These are phyloP conservation scores for Lemur catta DNA, from an alignment of 2,797 vertebrate genomes.

Conservation along the genomic window DNA sequence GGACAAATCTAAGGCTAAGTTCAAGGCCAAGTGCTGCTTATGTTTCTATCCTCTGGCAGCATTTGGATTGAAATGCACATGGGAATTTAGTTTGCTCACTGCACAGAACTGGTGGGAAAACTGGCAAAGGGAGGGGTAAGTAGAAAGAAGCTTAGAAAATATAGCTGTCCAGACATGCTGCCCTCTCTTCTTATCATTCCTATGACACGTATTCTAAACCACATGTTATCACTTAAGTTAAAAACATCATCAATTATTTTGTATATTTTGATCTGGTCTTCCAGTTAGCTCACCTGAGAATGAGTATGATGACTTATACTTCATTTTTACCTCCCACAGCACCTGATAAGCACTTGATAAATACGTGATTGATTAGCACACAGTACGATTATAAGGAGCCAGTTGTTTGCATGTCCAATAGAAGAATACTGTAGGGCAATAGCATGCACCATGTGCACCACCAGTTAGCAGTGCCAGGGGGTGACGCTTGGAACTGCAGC, in stretches of 20 bases:
- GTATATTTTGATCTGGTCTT: not conserved
- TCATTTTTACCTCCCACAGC: not conserved
- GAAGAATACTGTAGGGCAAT: not conserved
- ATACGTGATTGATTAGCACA: not conserved
- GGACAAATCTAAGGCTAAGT: not conserved
- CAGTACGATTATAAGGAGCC: not conserved
- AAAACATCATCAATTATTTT: not conserved
- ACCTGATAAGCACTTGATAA: not conserved
- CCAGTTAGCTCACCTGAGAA: not conserved
- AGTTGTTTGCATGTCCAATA: not conserved
- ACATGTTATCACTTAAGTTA: not conserved
- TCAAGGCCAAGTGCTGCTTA: not conserved
- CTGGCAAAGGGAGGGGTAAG: not conserved
- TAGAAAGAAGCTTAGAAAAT: slow-evolving; percentile 10
- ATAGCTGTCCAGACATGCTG: not conserved
- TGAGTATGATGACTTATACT: not conserved
- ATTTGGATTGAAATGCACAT: not conserved
- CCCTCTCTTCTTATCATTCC: not conserved
- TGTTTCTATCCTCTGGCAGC: not conserved
- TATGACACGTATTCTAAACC: not conserved
- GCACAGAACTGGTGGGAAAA: not conserved
- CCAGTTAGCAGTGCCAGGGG: not conserved
- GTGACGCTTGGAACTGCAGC: not conserved
- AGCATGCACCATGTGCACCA: not conserved
- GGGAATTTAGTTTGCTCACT: not conserved